Percentiles rank a stretch among this genome's conserved stretches.
Evolutionary conservation across 2,113 vertebrate genomes (phyloP).

Genomic region (Engraulis encrasicolus): DNA sequence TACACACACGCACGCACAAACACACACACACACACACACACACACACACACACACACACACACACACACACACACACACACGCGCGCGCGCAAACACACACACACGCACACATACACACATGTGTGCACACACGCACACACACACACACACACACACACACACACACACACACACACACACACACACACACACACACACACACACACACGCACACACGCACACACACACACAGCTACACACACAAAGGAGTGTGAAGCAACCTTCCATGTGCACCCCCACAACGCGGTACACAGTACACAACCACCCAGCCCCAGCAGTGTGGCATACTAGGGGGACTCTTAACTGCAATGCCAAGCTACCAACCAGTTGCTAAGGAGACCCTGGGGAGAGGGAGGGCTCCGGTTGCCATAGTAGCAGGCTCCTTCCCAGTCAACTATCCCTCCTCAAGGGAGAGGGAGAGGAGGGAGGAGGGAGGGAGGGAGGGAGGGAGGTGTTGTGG

Average conservation of each 20-base stretch:
- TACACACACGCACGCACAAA: too few species aligned
- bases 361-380: conserved; percentile 86
- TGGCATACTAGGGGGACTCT: conserved; percentile 79
- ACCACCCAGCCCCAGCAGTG: conserved; percentile 68
- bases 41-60: conserved; percentile 27
- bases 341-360: conserved; percentile 81
- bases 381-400: conserved; percentile 82
- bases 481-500: conserved; percentile 56
- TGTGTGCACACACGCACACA: too few species aligned
- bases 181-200: background rate
- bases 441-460: conserved; percentile 71
- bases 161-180: conserved; percentile 30
- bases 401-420: conserved; percentile 82
- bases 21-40: too few species aligned
- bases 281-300: too few species aligned
- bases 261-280: conserved; percentile 29
- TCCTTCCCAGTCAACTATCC: conserved; percentile 77
- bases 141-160: too few species aligned
- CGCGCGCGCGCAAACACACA: too few species aligned
- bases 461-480: conserved; percentile 57
- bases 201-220: background rate
- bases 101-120: too few species aligned
- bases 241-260: conserved; percentile 40
- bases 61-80: too few species aligned
- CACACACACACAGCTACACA: conserved; percentile 34